Base-by-base conservation (phyloP, 2,888 invertebrate genomes). In the Cephus sareptanus region DNA sequence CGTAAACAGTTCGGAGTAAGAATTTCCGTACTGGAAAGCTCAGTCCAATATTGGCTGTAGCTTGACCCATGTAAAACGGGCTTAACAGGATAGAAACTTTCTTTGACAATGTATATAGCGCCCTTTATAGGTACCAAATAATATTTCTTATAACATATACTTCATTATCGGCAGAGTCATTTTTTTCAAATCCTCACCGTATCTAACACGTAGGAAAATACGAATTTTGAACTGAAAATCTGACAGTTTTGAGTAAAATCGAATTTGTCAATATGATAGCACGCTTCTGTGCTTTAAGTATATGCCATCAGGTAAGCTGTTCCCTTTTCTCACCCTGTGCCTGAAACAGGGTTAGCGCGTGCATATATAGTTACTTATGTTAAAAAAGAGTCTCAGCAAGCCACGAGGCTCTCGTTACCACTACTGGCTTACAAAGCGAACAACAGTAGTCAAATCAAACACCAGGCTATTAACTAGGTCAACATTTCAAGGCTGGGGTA, bases 391-490 rank as follows among this genome's bases (percentile, higher is more conserved):
- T 56, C 79, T 81, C 79, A 68, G 37, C 78, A 75, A 75, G 77
- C 37, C 37, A 74, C 31, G 73, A 34, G 69, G 73, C 80, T 86
- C 85, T 83, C 83, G 81, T 86, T 87, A 86, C 83, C 75, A 79
- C 81, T 74, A 82, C 83, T 82, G 79, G 83, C 85, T 86, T 87
- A 87, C 84, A 79, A 84, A 82, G 81, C 78, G 79, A 84, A 89
- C 86, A 87, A 88, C 89, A 88, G 89, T 88, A 89, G 88, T 89
- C 89, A 89, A 89, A 89, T 90, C 90, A 90, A 90, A 90, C 89
- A 90, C 81, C 85, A 85, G 83, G 89, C 90, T 90, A 90, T 90
- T 90, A 90, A 90, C 90, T 90, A 85, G 89, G 89, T 90, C 90
- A 90, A 90, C 90, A 90, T 86, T 85, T 85, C 84, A 77, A 81